Evolutionary conservation across 2,797 vertebrate genomes (phyloP), one percentile per base, ranked within the genome.

Genomic region (Picus viridis): DNA sequence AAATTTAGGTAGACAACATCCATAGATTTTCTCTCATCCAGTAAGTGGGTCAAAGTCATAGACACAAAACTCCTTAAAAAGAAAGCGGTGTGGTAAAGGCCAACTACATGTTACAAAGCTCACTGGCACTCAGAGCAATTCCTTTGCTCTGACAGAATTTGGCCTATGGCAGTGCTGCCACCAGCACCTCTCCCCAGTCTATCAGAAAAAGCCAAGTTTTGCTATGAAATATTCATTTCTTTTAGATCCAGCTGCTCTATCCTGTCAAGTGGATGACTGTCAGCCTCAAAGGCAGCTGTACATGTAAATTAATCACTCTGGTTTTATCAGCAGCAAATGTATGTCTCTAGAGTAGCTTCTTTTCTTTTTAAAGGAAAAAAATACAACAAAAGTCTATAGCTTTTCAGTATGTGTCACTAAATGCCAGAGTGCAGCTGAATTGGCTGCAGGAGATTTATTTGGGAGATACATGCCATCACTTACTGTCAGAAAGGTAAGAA

Each of bases 151-250:
- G 76, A 61, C 41, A 70, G 29, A 93, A 89, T 22, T 20, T 89
- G 64, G 64, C 83, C 79, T 68, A 22, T 76, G 77, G 59, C 41
- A 84, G 24, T 26, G 57, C 7, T 77, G 79, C 67, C 67, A 82
- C 73, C 61, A 89, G 53, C 61, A 65, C 39, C 58, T 89, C 54
- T 85, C 62, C 65, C 56, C 56, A 77, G n/a, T 88, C 96, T 94
- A 62, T 89, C 51, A 68, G 69, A 88, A 89, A 90, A 26, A 93
- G 80, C 23, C 67, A 89, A 47, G n/a, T 73, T 93, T 93, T 86
- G 19, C 86, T 83, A 88, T 95, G 90, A 97, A 97, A 96, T 94
- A 95, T 93, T 96, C 1, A 94, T 96, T 91, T 89, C 79, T 77
- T 47, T 67, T 88, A 92, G 83, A 72, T 91, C 51, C 3, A 18